Conservation (phyloP, 2,113 vertebrate species). For the Cettia cetti region DNA sequence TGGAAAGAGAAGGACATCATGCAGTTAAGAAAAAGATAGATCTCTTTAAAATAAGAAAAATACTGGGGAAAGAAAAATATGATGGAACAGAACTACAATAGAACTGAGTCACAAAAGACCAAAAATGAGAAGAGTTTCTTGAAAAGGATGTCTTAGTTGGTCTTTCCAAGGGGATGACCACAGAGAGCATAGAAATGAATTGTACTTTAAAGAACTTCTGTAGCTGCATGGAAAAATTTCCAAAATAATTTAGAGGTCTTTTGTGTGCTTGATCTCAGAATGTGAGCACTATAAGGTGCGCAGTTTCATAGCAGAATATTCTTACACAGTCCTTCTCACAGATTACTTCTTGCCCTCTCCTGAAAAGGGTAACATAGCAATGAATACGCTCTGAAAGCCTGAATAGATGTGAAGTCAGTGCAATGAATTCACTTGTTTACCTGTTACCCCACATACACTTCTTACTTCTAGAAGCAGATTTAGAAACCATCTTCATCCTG, state of each 20-base stretch:
- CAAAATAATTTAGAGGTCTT: neutral
- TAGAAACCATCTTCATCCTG: neutral
- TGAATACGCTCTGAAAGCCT: neutral
- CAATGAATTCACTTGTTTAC: neutral
- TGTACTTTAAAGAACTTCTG: neutral
- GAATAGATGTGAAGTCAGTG: neutral
- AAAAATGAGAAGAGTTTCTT: slow-evolving; percentile 39
- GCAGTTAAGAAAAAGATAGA: neutral
- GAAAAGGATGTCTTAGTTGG: neutral
- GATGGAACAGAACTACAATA: neutral
- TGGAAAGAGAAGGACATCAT: neutral
- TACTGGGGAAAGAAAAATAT: neutral
- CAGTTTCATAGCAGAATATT: neutral
- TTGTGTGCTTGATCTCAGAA: neutral
- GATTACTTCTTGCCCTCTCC: neutral
- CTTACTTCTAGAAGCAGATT: neutral
- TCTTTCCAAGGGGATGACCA: slow-evolving; percentile 18
- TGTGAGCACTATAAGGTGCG: neutral
- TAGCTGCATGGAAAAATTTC: neutral
- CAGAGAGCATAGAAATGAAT: neutral
- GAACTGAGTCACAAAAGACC: slow-evolving; percentile 33
- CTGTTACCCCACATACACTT: neutral
- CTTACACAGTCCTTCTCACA: neutral
- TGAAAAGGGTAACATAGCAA: neutral
- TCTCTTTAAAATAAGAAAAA: neutral